A percentile compares a stretch with the other conserved stretches of the same genome.
Evolutionary conservation across 2,888 invertebrate species (phyloP).

Genomic region (Odontomyia ornata): DNA sequence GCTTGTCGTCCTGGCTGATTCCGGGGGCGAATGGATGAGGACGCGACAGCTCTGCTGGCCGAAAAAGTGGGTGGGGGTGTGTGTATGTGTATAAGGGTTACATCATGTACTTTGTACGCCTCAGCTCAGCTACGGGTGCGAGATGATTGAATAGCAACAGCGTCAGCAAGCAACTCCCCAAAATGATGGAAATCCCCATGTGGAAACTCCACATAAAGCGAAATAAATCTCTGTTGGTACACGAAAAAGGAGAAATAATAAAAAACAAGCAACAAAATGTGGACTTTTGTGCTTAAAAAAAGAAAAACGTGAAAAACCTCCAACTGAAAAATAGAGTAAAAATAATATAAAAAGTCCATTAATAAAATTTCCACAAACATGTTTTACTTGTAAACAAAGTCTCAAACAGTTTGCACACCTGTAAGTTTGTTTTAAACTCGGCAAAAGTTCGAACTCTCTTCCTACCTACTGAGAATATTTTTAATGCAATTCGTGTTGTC

Average conservation of each 20-base stretch:
- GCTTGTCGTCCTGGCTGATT: not conserved
- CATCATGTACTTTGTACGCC: constrained; percentile 11
- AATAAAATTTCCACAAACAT: constrained; percentile 16
- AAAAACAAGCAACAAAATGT: constrained; percentile 15
- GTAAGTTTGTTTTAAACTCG: not conserved
- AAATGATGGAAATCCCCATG: constrained; percentile 18
- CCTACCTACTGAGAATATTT: too few relatives aligned
- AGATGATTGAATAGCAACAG: constrained; percentile 18
- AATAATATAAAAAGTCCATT: not conserved
- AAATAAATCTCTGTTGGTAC: constrained; percentile 1
- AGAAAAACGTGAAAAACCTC: not conserved
- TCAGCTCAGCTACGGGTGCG: not conserved
- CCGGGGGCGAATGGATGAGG: not conserved
- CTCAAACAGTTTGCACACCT: constrained; percentile 30
- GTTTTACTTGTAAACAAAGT: constrained; percentile 39
- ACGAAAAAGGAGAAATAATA: not conserved
- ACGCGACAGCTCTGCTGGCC: not conserved
- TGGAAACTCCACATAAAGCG: constrained; percentile 18
- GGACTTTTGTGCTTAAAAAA: not conserved
- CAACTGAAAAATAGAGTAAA: constrained; percentile 12
- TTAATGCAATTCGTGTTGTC: too few relatives aligned
- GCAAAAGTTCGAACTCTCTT: not conserved
- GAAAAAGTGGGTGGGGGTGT: not conserved
- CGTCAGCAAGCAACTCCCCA: constrained; percentile 12
- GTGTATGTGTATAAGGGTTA: constrained; percentile 14